phyloP scores from a whole-genome alignment of 2,113 vertebrate genomes.

The Phyllostomus discolor region DNA sequence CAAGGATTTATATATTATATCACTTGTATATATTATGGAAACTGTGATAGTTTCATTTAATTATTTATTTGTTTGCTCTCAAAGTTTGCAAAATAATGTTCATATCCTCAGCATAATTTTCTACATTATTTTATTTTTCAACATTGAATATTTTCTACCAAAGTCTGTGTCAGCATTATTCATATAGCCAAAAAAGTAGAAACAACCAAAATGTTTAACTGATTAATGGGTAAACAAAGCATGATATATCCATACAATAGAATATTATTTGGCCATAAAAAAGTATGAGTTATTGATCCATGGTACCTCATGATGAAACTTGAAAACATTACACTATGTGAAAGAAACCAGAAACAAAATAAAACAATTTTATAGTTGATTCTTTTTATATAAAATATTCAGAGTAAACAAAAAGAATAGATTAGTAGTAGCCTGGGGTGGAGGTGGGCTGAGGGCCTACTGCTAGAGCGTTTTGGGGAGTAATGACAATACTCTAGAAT shows the following conservation, averaged over 20 bases:
- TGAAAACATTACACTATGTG: not conserved
- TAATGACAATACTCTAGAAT: not conserved
- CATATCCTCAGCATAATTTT: not conserved
- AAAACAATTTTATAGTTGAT: not conserved
- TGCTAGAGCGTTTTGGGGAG: not conserved
- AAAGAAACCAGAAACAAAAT: not conserved
- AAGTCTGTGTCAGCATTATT: not conserved
- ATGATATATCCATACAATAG: not conserved
- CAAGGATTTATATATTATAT: not conserved
- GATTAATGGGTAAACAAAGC: not conserved
- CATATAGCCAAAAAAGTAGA: not conserved
- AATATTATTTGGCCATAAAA: not conserved
- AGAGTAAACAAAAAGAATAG: not conserved
- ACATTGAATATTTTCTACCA: not conserved
- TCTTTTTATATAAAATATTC: not conserved
- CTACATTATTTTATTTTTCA: not conserved
- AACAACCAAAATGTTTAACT: not conserved
- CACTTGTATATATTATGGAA: not conserved
- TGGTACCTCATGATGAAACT: not conserved
- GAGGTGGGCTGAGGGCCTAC: accelerated
- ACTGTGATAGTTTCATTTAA: not conserved
- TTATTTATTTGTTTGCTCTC: not conserved
- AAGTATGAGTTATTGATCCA: not conserved
- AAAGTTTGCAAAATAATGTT: not conserved
- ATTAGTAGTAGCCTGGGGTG: not conserved